Percentiles rank a stretch among this genome's conserved stretches.
phyloP scores from a whole-genome alignment of 2,797 vertebrate genomes.

The Graptemys geographica region DNA sequence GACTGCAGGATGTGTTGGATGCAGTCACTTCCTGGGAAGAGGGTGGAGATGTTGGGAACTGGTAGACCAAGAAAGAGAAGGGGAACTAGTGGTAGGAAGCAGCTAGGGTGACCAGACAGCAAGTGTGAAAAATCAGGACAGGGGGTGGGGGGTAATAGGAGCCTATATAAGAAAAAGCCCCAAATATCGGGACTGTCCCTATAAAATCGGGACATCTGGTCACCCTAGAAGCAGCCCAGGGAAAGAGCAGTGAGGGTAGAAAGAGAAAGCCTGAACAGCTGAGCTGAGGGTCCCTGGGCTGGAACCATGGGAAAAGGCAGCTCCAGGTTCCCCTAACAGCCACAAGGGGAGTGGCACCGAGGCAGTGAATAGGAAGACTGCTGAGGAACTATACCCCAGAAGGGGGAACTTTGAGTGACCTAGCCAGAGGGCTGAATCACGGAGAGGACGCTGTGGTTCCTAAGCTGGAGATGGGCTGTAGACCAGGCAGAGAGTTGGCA shows the following conservation, averaged over 20 bases:
- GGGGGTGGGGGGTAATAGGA: no score
- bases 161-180: no score
- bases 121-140: no score
- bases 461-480: not conserved
- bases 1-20: not conserved
- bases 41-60: not conserved
- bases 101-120: no score
- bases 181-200: no score
- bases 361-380: not conserved
- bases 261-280: not conserved
- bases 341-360: not conserved
- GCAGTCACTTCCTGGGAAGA: not conserved
- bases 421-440: not conserved
- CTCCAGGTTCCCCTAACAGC: not conserved
- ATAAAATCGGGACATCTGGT: no score
- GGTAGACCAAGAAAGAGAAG: not conserved
- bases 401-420: not conserved
- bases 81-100: not conserved
- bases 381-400: not conserved
- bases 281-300: not conserved
- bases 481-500: not conserved
- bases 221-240: not conserved
- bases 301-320: not conserved
- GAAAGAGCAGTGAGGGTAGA: not conserved
- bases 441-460: not conserved